Evolutionary conservation across 2,797 vertebrate species (phyloP).

Genomic region (Gallirallus australis): DNA sequence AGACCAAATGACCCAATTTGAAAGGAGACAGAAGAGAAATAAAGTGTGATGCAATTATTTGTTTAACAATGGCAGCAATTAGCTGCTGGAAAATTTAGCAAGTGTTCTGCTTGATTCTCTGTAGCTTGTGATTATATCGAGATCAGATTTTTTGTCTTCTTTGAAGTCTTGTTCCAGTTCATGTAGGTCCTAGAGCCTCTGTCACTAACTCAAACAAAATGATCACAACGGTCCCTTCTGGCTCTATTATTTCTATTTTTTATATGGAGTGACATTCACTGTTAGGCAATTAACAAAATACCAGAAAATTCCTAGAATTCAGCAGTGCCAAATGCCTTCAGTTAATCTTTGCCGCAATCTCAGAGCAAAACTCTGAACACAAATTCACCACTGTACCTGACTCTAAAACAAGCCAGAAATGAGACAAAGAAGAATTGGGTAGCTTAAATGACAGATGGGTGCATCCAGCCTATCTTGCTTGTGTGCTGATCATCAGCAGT

Average conservation of each 20-base stretch:
- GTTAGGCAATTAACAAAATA: conserved; percentile 29
- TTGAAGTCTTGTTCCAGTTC: conserved; percentile 28
- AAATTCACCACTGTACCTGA: background rate
- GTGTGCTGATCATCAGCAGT: background rate
- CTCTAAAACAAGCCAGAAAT: background rate
- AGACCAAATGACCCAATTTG: background rate
- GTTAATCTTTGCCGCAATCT: background rate
- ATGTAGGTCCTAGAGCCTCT: background rate
- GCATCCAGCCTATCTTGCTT: background rate
- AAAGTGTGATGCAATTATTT: conserved; percentile 14
- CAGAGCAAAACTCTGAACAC: background rate
- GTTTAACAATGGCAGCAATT: conserved; percentile 44
- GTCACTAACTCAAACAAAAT: background rate
- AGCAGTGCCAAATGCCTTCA: background rate
- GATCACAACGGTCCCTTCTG: background rate
- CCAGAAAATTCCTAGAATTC: background rate
- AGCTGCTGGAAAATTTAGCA: conserved; percentile 27
- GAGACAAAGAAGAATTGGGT: background rate
- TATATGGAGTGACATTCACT: background rate
- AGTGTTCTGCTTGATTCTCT: background rate
- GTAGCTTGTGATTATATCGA: conserved; percentile 24
- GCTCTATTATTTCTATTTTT: background rate
- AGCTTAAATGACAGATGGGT: background rate
- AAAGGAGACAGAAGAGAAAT: conserved; percentile 2
- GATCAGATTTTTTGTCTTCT: conserved; percentile 1